Base-by-base conservation (phyloP, 1,140 invertebrate species). In the Pantala flavescens region DNA sequence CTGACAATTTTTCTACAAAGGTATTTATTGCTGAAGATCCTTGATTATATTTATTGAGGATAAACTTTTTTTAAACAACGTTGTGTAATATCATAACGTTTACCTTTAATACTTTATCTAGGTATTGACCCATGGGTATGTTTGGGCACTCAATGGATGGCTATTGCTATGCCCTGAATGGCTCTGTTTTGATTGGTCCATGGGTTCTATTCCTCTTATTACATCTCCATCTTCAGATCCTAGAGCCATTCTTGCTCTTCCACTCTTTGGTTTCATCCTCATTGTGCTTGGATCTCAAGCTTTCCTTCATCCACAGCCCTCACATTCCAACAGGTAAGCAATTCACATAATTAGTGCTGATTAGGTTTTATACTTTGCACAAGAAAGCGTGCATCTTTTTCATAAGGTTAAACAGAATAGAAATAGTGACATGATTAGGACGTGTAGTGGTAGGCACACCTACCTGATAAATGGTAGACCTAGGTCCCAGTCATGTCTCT, bases 111-210 rank as follows among this genome's bases (percentile, higher is more conserved):
- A 75, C 24, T 86, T 87, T 78, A 85, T 82, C 77, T 78, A 94
- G 88, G 78, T 90, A 7, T 79, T 93, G 23, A 94, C 92, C 77
- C 94, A 93, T 80, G 90, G 90, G 81, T 96, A 94, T 80, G 86
- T 96, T 73, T 93, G 95, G 82, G 87, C 90, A 12, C 79, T 96
- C 42, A 96, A 96, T 82, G 76, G 87, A 24, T 87, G 93, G 83
- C 81, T 96, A 72, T 81, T 96, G 73, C 78, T 96, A 11, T 93
- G 92, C 84, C 94, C 95, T 3, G 85, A 90, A 74, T 74, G 71
- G 75, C 82, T 96, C 5, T 94, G 93, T 81, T 96, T 95, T 83
- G 94, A 96, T 81, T 97, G 95, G 93, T 94, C 94, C 0, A 94
- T 96, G 91, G 94, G 93, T 28, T 95, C 93, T 80, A 81, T 96